Base-by-base conservation (phyloP, 2,888 invertebrate species). In the Drosophila acutilabella region DNA sequence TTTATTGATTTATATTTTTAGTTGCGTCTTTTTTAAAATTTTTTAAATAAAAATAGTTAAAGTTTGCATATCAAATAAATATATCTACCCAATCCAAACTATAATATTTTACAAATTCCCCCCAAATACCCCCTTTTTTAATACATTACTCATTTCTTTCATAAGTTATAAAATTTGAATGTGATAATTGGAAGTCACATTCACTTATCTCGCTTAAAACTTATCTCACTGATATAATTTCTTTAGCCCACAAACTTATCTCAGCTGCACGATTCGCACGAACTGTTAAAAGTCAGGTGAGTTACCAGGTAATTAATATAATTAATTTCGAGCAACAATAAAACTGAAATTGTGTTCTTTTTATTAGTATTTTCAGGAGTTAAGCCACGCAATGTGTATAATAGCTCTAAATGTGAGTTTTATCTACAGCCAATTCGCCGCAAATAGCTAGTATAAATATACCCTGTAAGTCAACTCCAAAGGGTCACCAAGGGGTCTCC, bases 261-360 rank as follows among this genome's bases (percentile, higher is more conserved):
- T 44, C 38, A 74, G 16, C 54, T 58, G 53, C 18, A 41, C 41
- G 59, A 56, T 57, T 53, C 48, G 56, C 52, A n/a, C 30, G 48
- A 68, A 68, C 40, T 41, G 45, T 33, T n/a, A 16, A 41, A 20
- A 38, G 56, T 54, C 71, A 60, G 64, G 41, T 72, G 76, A 76
- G 64, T 76, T 60, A 64, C 54, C 51, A 60, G 57, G 42, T 67
- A 76, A 67, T 61, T 69, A 69, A 69, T 71, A 56, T n/a, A 45
- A 57, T 36, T 59, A 64, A 60, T 71, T 67, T 59, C 56, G 42
- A 45, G 48, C 56, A 74, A 57, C 62, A 53, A 62, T 67, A 71
- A 52, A 41, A 30, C 16, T 30, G 47, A 44, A 51, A 26, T 41
- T 36, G 26, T 14, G 16, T 18, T 52, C 41, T 18, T n/a, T 30